Percentiles rank a stretch among this genome's conserved stretches.
Conservation (phyloP, 2,797 vertebrate species). For the Prionace glauca region DNA sequence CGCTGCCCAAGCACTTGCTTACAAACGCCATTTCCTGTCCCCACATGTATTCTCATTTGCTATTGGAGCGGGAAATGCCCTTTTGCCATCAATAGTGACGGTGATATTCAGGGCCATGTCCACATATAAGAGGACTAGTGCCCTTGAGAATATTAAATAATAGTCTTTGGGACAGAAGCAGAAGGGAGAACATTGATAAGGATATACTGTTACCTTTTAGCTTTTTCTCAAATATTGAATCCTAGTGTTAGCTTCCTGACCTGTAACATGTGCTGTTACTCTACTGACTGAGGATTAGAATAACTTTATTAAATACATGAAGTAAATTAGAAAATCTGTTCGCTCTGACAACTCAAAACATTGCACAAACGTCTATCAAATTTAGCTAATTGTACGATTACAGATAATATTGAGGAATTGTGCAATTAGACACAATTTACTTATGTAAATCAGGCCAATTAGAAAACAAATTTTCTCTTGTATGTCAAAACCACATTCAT, state of each 20-base stretch:
- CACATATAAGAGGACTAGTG: neutral
- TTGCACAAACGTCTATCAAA: neutral
- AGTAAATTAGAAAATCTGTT: neutral
- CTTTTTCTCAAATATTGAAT: neutral
- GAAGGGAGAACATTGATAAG: neutral
- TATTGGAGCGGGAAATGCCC: neutral
- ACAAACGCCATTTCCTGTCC: neutral
- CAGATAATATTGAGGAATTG: constrained; percentile 21
- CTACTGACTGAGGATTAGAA: neutral
- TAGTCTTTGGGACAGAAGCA: too few species aligned
- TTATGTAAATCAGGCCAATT: constrained; percentile 33
- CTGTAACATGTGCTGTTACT: neutral
- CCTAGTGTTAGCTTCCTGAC: neutral
- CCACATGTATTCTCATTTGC: neutral
- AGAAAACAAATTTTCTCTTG: constrained; percentile 12
- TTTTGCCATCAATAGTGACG: neutral
- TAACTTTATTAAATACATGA: neutral
- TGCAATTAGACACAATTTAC: constrained; percentile 15
- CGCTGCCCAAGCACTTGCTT: neutral
- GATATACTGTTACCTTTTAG: neutral
- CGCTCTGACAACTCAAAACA: neutral
- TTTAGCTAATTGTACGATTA: neutral
- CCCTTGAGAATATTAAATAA: neutral
- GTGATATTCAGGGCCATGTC: neutral
- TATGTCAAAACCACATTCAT: constrained; percentile 6